Percentiles rank a stretch among this genome's conserved stretches.
Conservation (phyloP, 2,113 vertebrate species). For the Callipepla californica region DNA sequence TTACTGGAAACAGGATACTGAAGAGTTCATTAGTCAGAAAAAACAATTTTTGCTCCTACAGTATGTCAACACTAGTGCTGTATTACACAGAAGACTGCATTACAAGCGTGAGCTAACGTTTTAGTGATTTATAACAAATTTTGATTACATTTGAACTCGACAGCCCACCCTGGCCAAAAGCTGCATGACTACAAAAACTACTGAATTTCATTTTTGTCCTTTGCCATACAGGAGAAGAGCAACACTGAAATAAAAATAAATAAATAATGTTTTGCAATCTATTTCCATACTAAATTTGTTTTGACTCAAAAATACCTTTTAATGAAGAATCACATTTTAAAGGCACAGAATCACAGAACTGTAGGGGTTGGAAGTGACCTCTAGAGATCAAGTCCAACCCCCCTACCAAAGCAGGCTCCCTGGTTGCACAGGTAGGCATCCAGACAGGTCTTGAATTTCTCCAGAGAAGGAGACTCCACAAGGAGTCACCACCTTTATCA, state of each 20-base stretch:
- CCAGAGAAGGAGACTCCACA: too few relatives aligned
- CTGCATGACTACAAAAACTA: not conserved
- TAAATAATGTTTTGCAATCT: not conserved
- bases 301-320: not conserved
- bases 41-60: not conserved
- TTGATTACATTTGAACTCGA: not conserved
- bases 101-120: rapidly evolving
- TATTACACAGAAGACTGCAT: rapidly evolving
- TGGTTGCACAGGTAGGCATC: too few relatives aligned
- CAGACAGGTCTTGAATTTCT: too few relatives aligned
- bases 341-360: not conserved
- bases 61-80: not conserved
- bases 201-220: not conserved
- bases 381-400: too few relatives aligned
- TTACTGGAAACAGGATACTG: not conserved
- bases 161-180: not conserved
- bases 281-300: not conserved
- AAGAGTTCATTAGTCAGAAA: not conserved
- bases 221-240: not conserved
- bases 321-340: rapidly evolving
- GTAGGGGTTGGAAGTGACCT: too few relatives aligned
- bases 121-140: not conserved
- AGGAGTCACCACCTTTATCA: not conserved
- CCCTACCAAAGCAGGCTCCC: too few relatives aligned
- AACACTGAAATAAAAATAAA: not conserved